Conservation (phyloP, 2,888 invertebrate species). For the Dendrolimus pini region DNA sequence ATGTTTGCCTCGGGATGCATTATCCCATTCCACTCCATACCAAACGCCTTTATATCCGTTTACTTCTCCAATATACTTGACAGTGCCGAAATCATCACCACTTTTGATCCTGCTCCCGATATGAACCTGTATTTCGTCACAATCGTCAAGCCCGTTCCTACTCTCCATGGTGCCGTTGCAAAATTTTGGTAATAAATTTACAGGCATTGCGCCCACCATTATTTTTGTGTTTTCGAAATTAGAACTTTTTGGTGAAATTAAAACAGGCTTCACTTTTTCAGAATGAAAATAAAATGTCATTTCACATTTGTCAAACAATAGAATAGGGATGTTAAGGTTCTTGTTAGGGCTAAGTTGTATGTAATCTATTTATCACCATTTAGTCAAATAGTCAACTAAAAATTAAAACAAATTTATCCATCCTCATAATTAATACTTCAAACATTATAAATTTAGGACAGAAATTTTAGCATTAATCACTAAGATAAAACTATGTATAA, state of each 20-base stretch:
- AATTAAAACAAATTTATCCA: too few relatives aligned
- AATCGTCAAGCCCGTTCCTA: constrained; percentile 64
- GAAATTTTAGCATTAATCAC: too few relatives aligned
- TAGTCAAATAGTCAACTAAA: too few relatives aligned
- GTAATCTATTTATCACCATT: too few relatives aligned
- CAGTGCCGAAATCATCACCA: constrained; percentile 64
- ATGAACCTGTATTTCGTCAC: constrained; percentile 60
- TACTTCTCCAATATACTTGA: constrained; percentile 86
- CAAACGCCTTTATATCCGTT: constrained; percentile 84
- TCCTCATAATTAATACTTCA: too few relatives aligned
- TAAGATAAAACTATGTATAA: too few relatives aligned
- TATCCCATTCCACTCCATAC: constrained; percentile 99
- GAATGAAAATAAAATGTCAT: constrained; percentile 31
- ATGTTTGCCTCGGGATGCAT: constrained; percentile 91
- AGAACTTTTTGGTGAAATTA: constrained; percentile 62
- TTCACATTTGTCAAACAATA: constrained; percentile 9
- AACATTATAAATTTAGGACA: too few relatives aligned
- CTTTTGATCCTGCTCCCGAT: constrained; percentile 62
- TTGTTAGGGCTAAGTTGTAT: too few relatives aligned
- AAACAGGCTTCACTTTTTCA: constrained; percentile 56
- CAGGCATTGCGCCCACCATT: constrained; percentile 76
- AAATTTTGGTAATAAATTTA: constrained; percentile 73
- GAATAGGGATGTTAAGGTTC: background rate
- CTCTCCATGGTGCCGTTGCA: constrained; percentile 67
- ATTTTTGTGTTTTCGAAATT: constrained; percentile 63